Evolutionary conservation across 2,888 invertebrate genomes (phyloP).

Genomic region (Aporophyla nigra): DNA sequence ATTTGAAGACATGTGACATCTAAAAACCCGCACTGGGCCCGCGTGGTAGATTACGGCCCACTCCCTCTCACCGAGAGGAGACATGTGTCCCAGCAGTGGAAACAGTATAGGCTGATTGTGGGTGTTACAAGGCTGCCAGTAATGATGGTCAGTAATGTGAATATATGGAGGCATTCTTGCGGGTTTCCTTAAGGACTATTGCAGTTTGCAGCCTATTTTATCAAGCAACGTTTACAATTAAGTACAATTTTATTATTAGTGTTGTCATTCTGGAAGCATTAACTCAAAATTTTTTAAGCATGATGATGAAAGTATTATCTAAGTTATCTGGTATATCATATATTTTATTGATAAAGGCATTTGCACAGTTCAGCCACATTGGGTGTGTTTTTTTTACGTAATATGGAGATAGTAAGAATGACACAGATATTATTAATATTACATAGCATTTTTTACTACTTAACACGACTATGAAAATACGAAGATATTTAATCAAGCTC

Average conservation of each 20-base stretch:
- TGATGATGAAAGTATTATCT: conserved; percentile 17
- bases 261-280: neutral
- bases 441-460: conserved; percentile 14
- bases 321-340: conserved; percentile 16
- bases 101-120: too few species aligned
- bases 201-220: neutral
- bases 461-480: neutral
- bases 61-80: too few species aligned
- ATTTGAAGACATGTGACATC: too few species aligned
- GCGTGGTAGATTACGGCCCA: too few species aligned
- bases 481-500: conserved; percentile 13
- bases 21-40: too few species aligned
- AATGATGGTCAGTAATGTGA: neutral
- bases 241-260: too few species aligned
- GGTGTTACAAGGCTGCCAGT: neutral
- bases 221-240: neutral
- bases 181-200: neutral
- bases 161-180: neutral
- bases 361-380: conserved; percentile 15
- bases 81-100: too few species aligned
- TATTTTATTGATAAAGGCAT: conserved; percentile 30
- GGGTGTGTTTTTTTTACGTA: conserved; percentile 41
- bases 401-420: conserved; percentile 22
- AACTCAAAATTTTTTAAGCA: neutral
- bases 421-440: conserved; percentile 22